These are phyloP conservation scores for Staurois parvus DNA, from an alignment of 2,797 vertebrate species.

Conservation along the genomic window DNA sequence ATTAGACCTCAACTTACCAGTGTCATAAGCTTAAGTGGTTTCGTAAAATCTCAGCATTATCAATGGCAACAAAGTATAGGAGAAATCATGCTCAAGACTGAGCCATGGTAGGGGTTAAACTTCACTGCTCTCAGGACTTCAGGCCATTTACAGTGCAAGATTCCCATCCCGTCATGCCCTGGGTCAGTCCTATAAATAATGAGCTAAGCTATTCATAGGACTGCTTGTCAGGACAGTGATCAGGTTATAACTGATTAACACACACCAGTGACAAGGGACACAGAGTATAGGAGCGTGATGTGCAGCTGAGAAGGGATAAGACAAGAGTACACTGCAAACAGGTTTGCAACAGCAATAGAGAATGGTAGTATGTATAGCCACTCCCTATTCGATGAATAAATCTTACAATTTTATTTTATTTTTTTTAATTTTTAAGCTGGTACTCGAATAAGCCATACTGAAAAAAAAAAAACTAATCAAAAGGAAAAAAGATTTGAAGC, in stretches of 20 bases:
- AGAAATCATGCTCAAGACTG: no score
- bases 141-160: slow-evolving; percentile 44
- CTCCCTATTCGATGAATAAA: no score
- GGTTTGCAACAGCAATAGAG: not conserved
- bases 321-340: not conserved
- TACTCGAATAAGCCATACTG: no score
- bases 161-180: slow-evolving; percentile 43
- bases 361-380: no score
- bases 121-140: not conserved
- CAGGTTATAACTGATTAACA: slow-evolving; percentile 57
- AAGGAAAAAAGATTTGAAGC: no score
- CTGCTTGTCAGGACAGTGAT: slow-evolving; percentile 34
- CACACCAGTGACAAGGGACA: slow-evolving; percentile 45
- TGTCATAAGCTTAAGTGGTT: no score
- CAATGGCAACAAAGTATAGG: no score
- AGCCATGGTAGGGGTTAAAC: slow-evolving; percentile 13
- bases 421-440: no score
- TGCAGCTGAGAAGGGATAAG: not conserved
- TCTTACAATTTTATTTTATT: no score
- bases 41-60: no score
- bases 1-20: no score
- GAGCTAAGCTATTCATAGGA: slow-evolving; percentile 54
- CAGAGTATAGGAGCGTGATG: slow-evolving; percentile 9
- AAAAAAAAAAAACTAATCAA: no score
- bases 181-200: slow-evolving; percentile 53